Conservation (phyloP, 2,113 vertebrate species). For the Odontesthes bonariensis region DNA sequence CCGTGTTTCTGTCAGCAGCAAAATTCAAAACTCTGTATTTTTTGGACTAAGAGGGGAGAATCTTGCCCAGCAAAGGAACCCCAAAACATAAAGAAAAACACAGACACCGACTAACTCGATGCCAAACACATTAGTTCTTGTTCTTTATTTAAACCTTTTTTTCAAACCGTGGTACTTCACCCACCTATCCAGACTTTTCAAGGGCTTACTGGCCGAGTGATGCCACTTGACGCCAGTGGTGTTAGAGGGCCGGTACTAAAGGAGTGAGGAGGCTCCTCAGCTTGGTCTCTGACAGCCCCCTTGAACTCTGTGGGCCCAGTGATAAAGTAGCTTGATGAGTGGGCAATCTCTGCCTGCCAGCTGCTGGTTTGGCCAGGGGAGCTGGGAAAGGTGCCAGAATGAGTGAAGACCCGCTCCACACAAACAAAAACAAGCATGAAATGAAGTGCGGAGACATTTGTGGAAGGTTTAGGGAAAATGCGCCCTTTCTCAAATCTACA, state of each 20-base stretch:
- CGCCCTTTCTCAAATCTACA: neutral
- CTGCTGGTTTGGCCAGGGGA: slow-evolving; percentile 67
- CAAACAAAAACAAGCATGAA: slow-evolving; percentile 36
- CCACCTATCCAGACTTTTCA: slow-evolving; percentile 36
- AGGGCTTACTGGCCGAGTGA: slow-evolving; percentile 57
- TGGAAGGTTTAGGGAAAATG: neutral
- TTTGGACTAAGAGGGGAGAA: slow-evolving; percentile 34
- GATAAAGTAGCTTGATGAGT: slow-evolving; percentile 83
- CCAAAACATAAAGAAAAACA: slow-evolving; percentile 49
- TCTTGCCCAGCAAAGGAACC: slow-evolving; percentile 50
- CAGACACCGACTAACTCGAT: slow-evolving; percentile 26
- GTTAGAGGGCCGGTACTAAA: slow-evolving; percentile 49
- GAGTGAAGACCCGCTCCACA: slow-evolving; percentile 61
- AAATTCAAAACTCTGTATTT: slow-evolving; percentile 54
- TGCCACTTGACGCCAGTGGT: slow-evolving; percentile 54
- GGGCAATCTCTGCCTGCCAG: slow-evolving; percentile 77
- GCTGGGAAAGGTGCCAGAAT: slow-evolving; percentile 59
- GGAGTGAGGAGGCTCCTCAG: slow-evolving; percentile 64
- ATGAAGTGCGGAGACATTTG: slow-evolving; percentile 5
- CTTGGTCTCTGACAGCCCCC: slow-evolving; percentile 77
- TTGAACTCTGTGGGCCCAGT: slow-evolving; percentile 75
- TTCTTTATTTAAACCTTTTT: slow-evolving; percentile 68
- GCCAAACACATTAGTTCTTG: slow-evolving; percentile 57
- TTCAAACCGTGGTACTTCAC: slow-evolving; percentile 51
- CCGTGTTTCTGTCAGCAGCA: slow-evolving; percentile 61